Percentiles rank a stretch among this genome's conserved stretches.
phyloP scores from a whole-genome alignment of 2,113 vertebrate species.

The Silurus asotus region DNA sequence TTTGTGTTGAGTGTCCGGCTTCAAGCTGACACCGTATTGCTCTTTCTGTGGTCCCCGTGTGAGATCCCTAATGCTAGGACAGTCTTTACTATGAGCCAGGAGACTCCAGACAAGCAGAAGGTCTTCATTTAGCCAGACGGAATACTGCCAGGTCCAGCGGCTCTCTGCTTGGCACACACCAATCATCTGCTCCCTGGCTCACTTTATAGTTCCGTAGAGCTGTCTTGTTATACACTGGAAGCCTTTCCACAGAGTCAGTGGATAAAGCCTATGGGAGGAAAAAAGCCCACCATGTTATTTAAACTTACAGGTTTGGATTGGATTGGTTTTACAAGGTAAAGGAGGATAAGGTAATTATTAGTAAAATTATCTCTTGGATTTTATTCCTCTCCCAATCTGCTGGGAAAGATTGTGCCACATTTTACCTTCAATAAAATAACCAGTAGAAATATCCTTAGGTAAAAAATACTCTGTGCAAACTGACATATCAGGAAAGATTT shows the following conservation, averaged over 20 bases:
- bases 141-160: conserved; percentile 86
- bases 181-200: conserved; percentile 87
- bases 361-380: neutral
- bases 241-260: conserved; percentile 89
- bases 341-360: neutral
- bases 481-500: neutral
- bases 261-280: conserved; percentile 81
- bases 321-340: neutral
- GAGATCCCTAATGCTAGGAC: neutral
- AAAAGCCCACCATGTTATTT: neutral
- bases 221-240: conserved; percentile 94
- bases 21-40: neutral
- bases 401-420: neutral
- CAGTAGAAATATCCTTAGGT: neutral
- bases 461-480: neutral
- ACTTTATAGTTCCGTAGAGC: conserved; percentile 90
- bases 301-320: neutral
- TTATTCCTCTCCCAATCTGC: neutral
- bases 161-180: conserved; percentile 90
- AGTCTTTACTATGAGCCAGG: conserved; percentile 16
- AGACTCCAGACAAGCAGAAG: conserved; percentile 11
- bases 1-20: conserved; percentile 29
- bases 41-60: conserved; percentile 18
- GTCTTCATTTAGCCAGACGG: conserved; percentile 73
- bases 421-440: neutral